A percentile compares a stretch with the other conserved stretches of the same genome.
Evolutionary conservation across 1,140 invertebrate species (phyloP).

Genomic region (Halesus radiatus): DNA sequence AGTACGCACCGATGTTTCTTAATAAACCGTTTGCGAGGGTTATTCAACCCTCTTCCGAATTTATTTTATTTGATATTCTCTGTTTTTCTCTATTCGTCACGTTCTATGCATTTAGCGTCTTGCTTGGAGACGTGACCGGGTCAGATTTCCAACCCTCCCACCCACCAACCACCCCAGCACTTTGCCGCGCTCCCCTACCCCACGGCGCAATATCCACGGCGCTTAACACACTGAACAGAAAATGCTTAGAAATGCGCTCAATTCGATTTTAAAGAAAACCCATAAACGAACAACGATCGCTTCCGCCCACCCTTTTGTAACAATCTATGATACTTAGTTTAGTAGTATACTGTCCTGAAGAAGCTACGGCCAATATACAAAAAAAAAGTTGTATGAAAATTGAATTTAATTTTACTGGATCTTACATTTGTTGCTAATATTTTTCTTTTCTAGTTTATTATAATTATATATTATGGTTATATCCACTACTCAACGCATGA

Average conservation of each 20-base stretch:
- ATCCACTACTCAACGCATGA: too few species aligned
- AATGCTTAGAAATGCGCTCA: not conserved
- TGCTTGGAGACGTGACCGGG: conserved; percentile 6
- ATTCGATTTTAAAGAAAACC: not conserved
- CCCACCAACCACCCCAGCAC: not conserved
- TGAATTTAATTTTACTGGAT: too few species aligned
- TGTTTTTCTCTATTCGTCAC: conserved; percentile 27
- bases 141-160: not conserved
- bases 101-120: conserved; percentile 17
- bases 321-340: too few species aligned
- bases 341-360: too few species aligned
- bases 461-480: too few species aligned
- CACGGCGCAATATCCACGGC: not conserved
- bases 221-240: not conserved
- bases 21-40: not conserved
- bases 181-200: not conserved
- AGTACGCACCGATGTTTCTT: not conserved
- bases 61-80: conserved; percentile 21
- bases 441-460: too few species aligned
- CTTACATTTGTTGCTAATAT: too few species aligned
- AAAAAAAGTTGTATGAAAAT: too few species aligned
- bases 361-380: too few species aligned
- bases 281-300: too few species aligned
- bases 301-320: too few species aligned
- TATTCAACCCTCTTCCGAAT: conserved; percentile 6